Evolutionary conservation across 92 coral and sea anemone genomes (phyloP), one percentile per base, ranked within the genome.

Genomic region (Siderastrea siderea): DNA sequence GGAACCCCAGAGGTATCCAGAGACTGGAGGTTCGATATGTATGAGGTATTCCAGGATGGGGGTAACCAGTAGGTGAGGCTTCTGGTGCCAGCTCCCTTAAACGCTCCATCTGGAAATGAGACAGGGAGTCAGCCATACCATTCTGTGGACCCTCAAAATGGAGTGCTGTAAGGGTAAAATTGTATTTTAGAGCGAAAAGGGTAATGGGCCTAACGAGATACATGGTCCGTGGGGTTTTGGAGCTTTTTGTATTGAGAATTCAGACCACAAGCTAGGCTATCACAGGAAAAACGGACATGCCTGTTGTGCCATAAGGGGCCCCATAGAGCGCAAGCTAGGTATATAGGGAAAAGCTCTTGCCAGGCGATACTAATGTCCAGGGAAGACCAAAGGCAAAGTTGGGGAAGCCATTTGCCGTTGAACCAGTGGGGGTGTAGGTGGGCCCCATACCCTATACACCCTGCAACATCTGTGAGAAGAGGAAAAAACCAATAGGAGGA

Each of bases 61-160:
- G 77, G 60, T 60, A 78, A 71, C 70, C 69, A 48, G 26, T 78
- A 45, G 52, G 82, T 17, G 68, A 74, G 68, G 82, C 82, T 60
- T 60, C 82, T 47, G 17, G 82, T 14, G 82, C 82, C 69, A 60
- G 44, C 57, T 59, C 69, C 71, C 82, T 78, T 71, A 60, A 78
- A 64, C 69, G 53, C 2, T 58, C 82, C 68, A 51, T 57, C 79
- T 48, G 79, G 47, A 74, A 74, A 49, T 60, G 53, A 60, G 70
- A 78, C n/a, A 78, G 54, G 82, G 82, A 45, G 50, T 64, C 15
- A 45, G 51, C 55, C 2, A 72, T 46, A 6, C 77, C 77, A 52
- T 72, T 72, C 77, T 48, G 43, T 3, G 14, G 26, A 54, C 78
- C 78, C 5, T 4, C 46, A n/a, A 68, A 1, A 44, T 68, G 72